A percentile compares a stretch with the other conserved stretches of the same genome.
phyloP scores from a whole-genome alignment of 2,113 vertebrate species.

The Manacus vitellinus region DNA sequence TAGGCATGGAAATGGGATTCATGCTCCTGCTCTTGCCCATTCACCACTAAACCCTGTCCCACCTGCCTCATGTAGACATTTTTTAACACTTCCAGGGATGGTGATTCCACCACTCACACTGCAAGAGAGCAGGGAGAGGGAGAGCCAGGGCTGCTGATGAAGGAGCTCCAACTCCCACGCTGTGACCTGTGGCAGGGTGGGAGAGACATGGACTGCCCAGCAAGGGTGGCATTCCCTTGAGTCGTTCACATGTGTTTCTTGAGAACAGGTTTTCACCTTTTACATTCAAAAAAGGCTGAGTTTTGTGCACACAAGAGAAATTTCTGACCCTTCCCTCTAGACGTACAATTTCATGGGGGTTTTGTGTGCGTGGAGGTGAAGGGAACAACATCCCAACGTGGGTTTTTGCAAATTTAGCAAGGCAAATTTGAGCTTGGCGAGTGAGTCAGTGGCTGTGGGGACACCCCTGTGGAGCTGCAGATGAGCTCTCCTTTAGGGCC shows the following conservation, averaged over 20 bases:
- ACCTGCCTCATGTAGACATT: background rate
- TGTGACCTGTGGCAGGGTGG: rapidly evolving
- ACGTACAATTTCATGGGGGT: rapidly evolving
- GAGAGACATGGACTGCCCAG: rapidly evolving
- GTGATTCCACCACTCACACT: background rate
- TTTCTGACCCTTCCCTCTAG: rapidly evolving
- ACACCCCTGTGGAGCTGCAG: background rate
- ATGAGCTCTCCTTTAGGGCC: background rate
- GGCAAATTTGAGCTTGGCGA: background rate
- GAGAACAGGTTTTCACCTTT: background rate
- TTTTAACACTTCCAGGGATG: rapidly evolving
- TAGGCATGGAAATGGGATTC: background rate
- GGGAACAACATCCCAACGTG: background rate
- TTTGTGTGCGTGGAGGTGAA: background rate
- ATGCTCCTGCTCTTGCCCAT: rapidly evolving
- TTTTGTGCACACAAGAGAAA: background rate
- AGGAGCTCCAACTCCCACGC: background rate
- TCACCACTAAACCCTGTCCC: background rate
- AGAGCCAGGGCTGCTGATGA: background rate
- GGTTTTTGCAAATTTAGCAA: background rate
- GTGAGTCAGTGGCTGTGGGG: background rate
- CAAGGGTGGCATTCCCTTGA: background rate
- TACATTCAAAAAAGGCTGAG: rapidly evolving
- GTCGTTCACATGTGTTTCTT: background rate
- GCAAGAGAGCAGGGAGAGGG: background rate